phyloP scores from a whole-genome alignment of 92 coral and sea anemone genomes.

The Epizoanthus rinbou region DNA sequence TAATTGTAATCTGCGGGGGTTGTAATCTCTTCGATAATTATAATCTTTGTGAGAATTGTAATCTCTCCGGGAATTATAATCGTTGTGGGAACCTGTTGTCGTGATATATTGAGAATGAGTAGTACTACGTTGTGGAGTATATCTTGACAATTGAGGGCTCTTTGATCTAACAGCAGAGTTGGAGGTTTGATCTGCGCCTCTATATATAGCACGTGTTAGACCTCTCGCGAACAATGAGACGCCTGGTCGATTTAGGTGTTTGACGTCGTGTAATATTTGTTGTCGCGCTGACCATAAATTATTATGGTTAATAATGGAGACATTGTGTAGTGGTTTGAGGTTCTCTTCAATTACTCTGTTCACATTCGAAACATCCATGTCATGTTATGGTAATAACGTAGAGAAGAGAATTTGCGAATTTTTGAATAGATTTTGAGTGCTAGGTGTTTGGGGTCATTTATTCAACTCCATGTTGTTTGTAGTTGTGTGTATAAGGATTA shows the following conservation, averaged over 20 bases:
- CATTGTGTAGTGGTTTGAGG: neutral
- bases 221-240: neutral
- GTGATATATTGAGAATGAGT: neutral
- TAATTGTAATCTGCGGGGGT: constrained; percentile 3
- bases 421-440: too few relatives aligned
- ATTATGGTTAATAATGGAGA: neutral
- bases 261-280: neutral
- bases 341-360: neutral
- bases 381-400: neutral
- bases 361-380: neutral
- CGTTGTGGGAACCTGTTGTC: constrained; percentile 13
- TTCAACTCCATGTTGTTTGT: constrained; percentile 11
- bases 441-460: neutral
- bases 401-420: neutral
- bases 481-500: constrained; percentile 1
- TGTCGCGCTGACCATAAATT: neutral
- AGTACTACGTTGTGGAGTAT: constrained; percentile 3
- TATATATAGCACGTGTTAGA: neutral
- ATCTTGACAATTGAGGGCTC: neutral
- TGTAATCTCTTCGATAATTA: constrained; percentile 21
- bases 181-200: constrained; percentile 12
- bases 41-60: constrained; percentile 2
- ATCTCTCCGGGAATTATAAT: constrained; percentile 11
- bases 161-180: neutral
- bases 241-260: neutral